phyloP scores from a whole-genome alignment of 2,113 vertebrate species.

The Vulpes ferrilata region DNA sequence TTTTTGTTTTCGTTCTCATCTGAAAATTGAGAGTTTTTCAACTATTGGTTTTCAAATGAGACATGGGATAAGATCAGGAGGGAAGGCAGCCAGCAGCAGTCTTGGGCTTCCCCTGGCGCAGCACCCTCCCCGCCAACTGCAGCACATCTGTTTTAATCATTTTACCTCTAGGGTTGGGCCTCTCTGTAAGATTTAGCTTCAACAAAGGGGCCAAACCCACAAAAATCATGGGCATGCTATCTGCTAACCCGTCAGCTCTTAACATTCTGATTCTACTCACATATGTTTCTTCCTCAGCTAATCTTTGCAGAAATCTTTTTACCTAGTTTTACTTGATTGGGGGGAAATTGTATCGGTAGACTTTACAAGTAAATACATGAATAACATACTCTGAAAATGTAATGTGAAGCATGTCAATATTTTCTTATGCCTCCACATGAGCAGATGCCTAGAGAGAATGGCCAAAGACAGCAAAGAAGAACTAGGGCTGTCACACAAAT shows the following conservation, averaged over 20 bases:
- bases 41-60: constrained; percentile 39
- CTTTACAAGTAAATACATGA: constrained; percentile 51
- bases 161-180: neutral
- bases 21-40: constrained; percentile 53
- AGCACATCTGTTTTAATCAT: neutral
- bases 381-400: constrained; percentile 11
- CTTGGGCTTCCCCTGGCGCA: neutral
- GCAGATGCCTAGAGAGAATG: neutral
- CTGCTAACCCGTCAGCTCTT: neutral
- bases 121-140: fast-evolving
- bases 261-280: neutral
- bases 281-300: neutral
- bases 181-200: neutral
- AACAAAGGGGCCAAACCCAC: neutral
- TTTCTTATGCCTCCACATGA: neutral
- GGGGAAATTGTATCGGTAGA: constrained; percentile 3
- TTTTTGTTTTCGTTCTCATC: constrained; percentile 63
- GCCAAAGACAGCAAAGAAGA: neutral
- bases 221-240: neutral
- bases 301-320: constrained; percentile 32
- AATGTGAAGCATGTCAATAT: neutral
- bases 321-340: neutral
- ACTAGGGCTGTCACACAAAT: neutral
- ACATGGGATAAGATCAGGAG: neutral
- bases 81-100: neutral